Base-by-base conservation (phyloP, 2,113 vertebrate genomes). In the Callionymus lyra region DNA sequence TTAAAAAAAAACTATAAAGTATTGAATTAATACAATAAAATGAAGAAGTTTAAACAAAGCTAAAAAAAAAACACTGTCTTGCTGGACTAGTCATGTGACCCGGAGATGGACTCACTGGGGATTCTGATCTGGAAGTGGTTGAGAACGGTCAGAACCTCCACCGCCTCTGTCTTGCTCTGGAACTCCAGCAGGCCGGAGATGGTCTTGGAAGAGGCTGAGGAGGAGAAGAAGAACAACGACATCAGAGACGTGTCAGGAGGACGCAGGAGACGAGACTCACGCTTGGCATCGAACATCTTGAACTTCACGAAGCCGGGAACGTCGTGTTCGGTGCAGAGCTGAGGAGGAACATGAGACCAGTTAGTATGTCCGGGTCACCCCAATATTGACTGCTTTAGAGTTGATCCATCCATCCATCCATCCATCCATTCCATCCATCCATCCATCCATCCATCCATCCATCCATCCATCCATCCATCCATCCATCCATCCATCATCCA, bases 51-150 rank as follows among this genome's bases (percentile, higher is more conserved):
- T n/a, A n/a, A n/a, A n/a, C n/a, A n/a, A n/a, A n/a, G n/a, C n/a
- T n/a, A n/a, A n/a, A n/a, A n/a, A n/a, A n/a, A n/a, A n/a, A n/a
- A n/a, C n/a, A n/a, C n/a, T n/a, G 16, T 2, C 18, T 9, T 15
- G 31, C 21, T 27, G 21, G 21, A 27, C 21, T 27, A 42, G 19
- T 36, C 18, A n/a, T n/a, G n/a, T 27, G 21, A 27, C n/a, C n/a
- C n/a, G n/a, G n/a, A n/a, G n/a, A n/a, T n/a, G 16, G 17, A 44
- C 93, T 92, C 82, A 98, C 94, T 96, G 56, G 93, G 92, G 70
- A 96, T 94, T 86, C 92, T 86, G 73, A 98, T 95, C 87, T 97
- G 93, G 80, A 93, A 93, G 78, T 98, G 93, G 84, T 98, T 98
- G 56, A 98, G 90, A 18, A 94, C 91, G 16, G 94, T 96, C 11